Percentiles rank a stretch among this genome's conserved stretches.
Conservation (phyloP, 2,113 vertebrate species). For the Pseudopodoces humilis region DNA sequence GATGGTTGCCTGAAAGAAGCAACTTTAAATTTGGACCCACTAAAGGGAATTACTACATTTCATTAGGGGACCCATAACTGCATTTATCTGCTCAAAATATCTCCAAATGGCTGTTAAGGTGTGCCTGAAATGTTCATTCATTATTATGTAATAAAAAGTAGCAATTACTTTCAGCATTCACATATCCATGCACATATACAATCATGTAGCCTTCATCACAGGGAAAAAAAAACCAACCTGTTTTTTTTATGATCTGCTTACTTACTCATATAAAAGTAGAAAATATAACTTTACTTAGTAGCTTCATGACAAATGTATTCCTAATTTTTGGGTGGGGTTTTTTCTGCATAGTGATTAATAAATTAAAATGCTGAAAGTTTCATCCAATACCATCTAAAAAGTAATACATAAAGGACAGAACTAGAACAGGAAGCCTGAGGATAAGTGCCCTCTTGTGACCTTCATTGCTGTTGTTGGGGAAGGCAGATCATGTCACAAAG, state of each 20-base stretch:
- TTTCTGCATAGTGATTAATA: neutral
- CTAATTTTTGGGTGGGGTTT: neutral
- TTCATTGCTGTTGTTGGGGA: neutral
- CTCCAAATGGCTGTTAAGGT: neutral
- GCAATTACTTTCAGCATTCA: neutral
- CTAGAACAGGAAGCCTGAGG: neutral
- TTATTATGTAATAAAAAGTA: neutral
- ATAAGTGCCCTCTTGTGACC: neutral
- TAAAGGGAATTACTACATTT: neutral
- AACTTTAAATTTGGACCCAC: neutral
- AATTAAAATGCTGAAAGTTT: neutral
- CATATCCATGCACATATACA: neutral
- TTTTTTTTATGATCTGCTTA: neutral
- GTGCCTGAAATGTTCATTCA: neutral
- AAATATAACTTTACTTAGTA: neutral
- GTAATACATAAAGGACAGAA: neutral
- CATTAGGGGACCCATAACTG: neutral
- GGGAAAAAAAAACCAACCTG: fast-evolving
- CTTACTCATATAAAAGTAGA: neutral
- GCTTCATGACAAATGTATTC: neutral
- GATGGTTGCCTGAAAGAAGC: neutral
- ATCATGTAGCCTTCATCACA: neutral
- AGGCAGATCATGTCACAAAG: neutral
- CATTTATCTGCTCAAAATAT: neutral
- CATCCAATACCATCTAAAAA: neutral